Conservation (phyloP, 2,797 vertebrate genomes). For the Lepilemur septentrionalis region DNA sequence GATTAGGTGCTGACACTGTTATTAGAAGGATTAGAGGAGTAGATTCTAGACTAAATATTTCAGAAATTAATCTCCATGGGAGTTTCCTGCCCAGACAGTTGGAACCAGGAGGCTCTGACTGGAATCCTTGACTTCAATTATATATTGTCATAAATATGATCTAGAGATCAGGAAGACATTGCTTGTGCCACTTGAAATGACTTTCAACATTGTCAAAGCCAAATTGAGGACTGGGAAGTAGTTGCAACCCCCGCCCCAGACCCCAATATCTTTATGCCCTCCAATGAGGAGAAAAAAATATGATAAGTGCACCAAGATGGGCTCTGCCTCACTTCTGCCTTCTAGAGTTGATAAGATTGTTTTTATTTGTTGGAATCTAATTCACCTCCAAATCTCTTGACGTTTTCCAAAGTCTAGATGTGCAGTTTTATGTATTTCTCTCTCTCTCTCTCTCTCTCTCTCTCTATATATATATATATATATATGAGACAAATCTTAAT, state of each 20-base stretch:
- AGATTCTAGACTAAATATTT: background rate
- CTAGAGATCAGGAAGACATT: background rate
- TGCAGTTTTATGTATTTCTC: background rate
- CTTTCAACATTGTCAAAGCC: background rate
- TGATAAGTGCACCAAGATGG: background rate
- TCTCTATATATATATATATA: background rate
- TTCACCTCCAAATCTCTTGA: background rate
- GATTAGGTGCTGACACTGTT: background rate
- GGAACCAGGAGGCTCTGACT: background rate
- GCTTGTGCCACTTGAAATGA: background rate
- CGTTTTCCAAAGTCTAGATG: background rate
- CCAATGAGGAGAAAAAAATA: background rate
- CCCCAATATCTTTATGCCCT: background rate
- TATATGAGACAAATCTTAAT: background rate
- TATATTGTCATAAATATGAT: no score
- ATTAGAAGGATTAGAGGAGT: background rate
- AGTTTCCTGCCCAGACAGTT: background rate
- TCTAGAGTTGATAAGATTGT: background rate
- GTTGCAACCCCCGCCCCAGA: background rate
- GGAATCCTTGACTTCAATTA: background rate
- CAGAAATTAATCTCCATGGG: background rate
- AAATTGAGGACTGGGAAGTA: background rate
- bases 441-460: no score
- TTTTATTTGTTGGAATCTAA: background rate
- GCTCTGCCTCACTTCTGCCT: background rate